These are phyloP conservation scores for Teleogryllus oceanicus DNA, from an alignment of 2,888 invertebrate genomes.

Conservation along the genomic window DNA sequence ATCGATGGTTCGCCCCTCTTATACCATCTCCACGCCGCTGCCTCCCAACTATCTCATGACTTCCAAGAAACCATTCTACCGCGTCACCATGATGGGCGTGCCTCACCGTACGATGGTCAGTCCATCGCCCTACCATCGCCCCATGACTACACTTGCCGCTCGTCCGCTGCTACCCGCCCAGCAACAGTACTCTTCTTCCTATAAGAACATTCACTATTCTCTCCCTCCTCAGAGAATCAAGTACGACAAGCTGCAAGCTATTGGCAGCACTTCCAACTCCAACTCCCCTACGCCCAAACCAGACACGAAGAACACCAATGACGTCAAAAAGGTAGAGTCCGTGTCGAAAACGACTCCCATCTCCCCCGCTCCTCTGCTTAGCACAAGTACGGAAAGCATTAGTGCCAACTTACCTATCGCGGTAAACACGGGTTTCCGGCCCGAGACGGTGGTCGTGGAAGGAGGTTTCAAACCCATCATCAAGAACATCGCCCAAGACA, in stretches of 20 bases:
- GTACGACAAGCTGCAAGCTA: background rate
- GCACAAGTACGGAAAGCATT: background rate
- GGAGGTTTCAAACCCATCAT: constrained; percentile 80
- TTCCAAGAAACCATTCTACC: constrained; percentile 35
- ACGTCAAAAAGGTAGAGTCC: background rate
- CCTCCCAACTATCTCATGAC: constrained; percentile 29
- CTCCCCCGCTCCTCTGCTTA: background rate
- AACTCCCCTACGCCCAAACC: background rate
- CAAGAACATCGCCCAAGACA: constrained; percentile 53
- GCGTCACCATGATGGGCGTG: constrained; percentile 12
- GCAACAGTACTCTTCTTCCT: background rate
- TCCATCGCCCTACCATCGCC: constrained; percentile 19
- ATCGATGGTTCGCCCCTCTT: background rate
- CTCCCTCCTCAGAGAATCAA: background rate
- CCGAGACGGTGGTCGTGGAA: constrained; percentile 76
- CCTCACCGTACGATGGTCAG: background rate
- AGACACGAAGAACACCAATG: background rate
- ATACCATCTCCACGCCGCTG: background rate
- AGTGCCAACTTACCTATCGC: constrained; percentile 39
- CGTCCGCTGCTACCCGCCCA: background rate
- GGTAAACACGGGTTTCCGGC: constrained; percentile 68
- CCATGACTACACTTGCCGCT: background rate
- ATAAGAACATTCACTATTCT: background rate
- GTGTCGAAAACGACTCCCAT: background rate
- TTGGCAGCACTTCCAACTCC: background rate